Evolutionary conservation across 2,888 invertebrate species (phyloP), one percentile per base, ranked within the genome.

Genomic region (Rutpela maculata): DNA sequence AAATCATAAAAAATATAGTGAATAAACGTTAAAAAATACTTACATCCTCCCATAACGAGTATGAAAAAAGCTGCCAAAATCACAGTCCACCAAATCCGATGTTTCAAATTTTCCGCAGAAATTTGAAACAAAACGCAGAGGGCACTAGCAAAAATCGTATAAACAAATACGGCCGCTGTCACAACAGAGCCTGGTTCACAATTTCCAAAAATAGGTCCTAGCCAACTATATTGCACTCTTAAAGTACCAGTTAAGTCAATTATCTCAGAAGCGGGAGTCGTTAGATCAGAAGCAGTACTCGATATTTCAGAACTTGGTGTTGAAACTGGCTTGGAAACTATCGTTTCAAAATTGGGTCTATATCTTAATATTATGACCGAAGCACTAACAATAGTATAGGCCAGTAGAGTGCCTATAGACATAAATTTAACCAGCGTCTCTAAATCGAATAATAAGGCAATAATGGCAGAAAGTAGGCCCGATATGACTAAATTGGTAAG

Each of bases 371-470:
- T 95, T 73, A 98, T 96, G 7, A 98, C 96, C 78, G 96, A 95
- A 15, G 96, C 96, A 81, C 97, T 96, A 3, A 98, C 98, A 80
- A 98, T 97, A 1, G 97, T 97, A 88, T 98, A 98, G 0, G 97
- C 97, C 84, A 97, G 89, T 69, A 97, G 91, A 0, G 96, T 97
- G 0, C 96, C 96, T 85, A 98, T 98, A 1, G 97, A 97, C 96
- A 98, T 97, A 87, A 98, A 97, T 87, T 98, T 97, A 0, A 98
- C 97, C 59, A 98, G 91, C 83, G 97, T 97, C 84, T 96, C 94
- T 82, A 98, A 92, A 89, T 98, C 97, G 86, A 98, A 96, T 55
- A 97, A 88, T 57, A 98, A 90, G 5, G 98, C 97, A 80, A 98
- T 94, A 0, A 95, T 74, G 0, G 95, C 95, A 66, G 96, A 95